These are phyloP conservation scores for Callipepla californica DNA, from an alignment of 2,113 vertebrate genomes.

Conservation along the genomic window DNA sequence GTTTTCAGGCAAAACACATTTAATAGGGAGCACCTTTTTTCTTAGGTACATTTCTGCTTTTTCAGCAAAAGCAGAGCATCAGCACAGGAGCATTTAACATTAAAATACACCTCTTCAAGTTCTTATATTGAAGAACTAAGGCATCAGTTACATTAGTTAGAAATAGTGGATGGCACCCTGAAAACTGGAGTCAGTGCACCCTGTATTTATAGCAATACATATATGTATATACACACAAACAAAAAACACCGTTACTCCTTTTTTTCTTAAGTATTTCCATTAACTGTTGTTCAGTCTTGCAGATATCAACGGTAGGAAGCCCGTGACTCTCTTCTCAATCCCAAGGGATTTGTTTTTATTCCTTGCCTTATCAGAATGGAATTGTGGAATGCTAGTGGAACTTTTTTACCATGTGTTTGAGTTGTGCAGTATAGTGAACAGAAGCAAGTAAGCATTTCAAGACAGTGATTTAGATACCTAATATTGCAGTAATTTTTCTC, in stretches of 20 bases:
- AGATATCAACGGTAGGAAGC: not conserved
- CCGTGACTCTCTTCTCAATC: not conserved
- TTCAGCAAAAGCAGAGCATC: not conserved
- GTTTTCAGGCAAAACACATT: not conserved
- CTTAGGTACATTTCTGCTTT: not conserved
- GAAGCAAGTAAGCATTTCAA: not conserved
- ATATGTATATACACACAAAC: not conserved
- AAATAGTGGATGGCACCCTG: not conserved
- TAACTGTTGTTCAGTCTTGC: not conserved
- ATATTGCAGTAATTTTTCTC: not conserved
- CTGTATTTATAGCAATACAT: not conserved
- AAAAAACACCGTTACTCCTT: fast-evolving
- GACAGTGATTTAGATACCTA: not conserved
- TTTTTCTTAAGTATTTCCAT: not conserved
- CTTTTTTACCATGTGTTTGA: not conserved
- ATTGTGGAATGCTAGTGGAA: not conserved
- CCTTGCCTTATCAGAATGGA: not conserved
- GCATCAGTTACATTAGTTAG: not conserved
- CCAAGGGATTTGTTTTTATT: not conserved
- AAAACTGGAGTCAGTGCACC: not conserved
- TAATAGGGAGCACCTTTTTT: not conserved
- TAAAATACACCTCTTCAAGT: not conserved
- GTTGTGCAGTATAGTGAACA: not conserved
- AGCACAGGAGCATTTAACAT: not conserved
- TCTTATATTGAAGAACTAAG: not conserved